phyloP scores from a whole-genome alignment of 1,140 invertebrate genomes.

The Diorhabda sublineata region DNA sequence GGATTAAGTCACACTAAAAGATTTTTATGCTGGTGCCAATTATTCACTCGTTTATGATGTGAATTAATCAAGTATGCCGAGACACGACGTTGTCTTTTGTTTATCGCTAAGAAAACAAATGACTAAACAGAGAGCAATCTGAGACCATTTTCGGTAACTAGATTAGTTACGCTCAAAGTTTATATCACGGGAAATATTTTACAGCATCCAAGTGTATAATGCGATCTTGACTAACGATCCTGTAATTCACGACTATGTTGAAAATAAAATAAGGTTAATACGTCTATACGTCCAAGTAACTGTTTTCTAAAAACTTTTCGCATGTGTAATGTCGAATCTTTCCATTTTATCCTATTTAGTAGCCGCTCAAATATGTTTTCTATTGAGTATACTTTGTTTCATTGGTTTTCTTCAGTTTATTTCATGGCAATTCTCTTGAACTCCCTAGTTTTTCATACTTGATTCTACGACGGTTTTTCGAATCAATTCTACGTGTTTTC shows the following conservation, averaged over 20 bases:
- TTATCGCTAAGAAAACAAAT: conserved; percentile 13
- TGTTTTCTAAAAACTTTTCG: no score
- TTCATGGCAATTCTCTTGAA: no score
- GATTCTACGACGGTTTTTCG: no score
- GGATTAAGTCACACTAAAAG: background rate
- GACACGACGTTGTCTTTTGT: conserved; percentile 8
- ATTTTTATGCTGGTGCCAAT: conserved; percentile 3
- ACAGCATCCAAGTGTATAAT: conserved; percentile 8
- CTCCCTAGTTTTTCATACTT: no score
- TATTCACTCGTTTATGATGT: conserved; percentile 16
- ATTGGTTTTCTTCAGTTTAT: no score
- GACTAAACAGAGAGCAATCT: conserved; percentile 15
- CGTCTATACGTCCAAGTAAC: no score
- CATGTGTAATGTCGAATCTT: no score
- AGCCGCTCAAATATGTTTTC: no score
- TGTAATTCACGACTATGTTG: background rate
- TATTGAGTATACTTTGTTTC: no score
- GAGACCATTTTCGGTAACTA: conserved; percentile 13
- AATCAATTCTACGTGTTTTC: no score
- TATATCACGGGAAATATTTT: conserved; percentile 18
- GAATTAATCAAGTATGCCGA: conserved; percentile 7
- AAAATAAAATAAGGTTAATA: no score
- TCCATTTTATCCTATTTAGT: no score
- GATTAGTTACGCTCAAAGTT: conserved; percentile 20
- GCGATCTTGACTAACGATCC: background rate